A percentile compares a stretch with the other conserved stretches of the same genome.
These are phyloP conservation scores for Podocnemis expansa DNA, from an alignment of 2,113 vertebrate species.

Conservation along the genomic window DNA sequence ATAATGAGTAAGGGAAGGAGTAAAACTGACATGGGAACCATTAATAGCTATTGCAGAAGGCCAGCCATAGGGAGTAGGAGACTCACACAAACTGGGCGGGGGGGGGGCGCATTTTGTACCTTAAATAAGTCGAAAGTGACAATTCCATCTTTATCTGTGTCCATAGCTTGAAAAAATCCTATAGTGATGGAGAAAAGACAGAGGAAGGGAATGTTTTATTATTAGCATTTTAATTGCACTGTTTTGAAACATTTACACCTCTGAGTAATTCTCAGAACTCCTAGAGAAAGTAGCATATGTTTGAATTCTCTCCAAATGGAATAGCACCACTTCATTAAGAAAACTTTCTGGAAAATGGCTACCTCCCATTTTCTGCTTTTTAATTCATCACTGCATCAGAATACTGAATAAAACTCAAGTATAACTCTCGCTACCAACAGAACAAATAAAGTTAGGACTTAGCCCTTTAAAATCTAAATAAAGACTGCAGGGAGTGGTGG, in stretches of 20 bases:
- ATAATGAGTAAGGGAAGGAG: not conserved
- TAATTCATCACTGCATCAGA: not conserved
- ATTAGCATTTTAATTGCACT: not conserved
- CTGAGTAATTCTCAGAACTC: not conserved
- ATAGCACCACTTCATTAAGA: not conserved
- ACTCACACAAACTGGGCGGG: not conserved
- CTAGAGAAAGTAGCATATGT: not conserved
- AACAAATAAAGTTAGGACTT: not conserved
- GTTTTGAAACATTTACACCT: not conserved
- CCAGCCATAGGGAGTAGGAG: not conserved
- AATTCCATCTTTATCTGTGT: conserved; percentile 82
- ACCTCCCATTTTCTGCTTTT: not conserved
- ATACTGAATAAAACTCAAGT: not conserved
- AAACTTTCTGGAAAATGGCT: not conserved
- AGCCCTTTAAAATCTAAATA: not conserved
- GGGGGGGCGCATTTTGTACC: conserved; percentile 63
- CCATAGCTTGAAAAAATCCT: conserved; percentile 90
- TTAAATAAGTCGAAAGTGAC: conserved; percentile 85
- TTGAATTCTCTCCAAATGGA: not conserved
- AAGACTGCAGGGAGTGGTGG: not conserved
- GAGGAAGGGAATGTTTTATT: not conserved
- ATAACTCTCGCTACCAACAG: not conserved
- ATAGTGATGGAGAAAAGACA: not conserved
- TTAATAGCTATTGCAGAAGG: not conserved
- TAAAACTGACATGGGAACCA: not conserved